phyloP scores from a whole-genome alignment of 2,797 vertebrate species.

The Numenius phaeopus region DNA sequence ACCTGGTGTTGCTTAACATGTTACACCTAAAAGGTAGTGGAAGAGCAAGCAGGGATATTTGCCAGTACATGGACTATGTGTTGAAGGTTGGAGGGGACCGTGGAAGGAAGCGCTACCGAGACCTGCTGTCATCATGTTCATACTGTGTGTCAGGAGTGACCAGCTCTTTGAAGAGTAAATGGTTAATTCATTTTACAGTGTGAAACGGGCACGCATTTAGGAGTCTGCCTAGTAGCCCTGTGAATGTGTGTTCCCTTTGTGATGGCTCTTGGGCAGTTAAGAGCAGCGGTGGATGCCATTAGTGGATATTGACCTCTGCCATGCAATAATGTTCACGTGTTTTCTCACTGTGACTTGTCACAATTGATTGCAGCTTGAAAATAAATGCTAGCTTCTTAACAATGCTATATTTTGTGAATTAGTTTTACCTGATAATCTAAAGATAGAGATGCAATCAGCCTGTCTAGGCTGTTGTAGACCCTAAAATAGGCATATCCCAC shows the following conservation, averaged over 20 bases:
- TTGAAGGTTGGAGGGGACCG: not conserved
- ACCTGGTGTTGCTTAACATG: not conserved
- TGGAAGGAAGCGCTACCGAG: not conserved
- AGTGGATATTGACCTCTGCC: not conserved
- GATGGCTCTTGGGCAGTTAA: not conserved
- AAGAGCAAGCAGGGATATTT: not conserved
- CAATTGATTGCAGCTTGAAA: not conserved
- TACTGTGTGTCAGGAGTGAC: not conserved
- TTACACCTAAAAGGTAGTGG: not conserved
- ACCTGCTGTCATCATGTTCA: not conserved
- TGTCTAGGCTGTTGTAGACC: not conserved
- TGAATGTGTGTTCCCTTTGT: not conserved
- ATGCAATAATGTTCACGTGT: rapidly evolving
- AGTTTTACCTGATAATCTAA: not conserved
- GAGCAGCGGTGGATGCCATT: not conserved
- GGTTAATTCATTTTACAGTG: not conserved
- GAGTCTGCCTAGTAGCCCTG: not conserved
- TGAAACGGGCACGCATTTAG: not conserved
- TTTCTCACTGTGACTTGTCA: not conserved
- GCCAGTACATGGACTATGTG: not conserved
- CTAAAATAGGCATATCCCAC: not conserved
- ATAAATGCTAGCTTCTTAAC: not conserved
- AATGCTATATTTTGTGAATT: not conserved
- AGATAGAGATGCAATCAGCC: not conserved
- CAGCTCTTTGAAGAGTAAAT: not conserved